Evolutionary conservation across 2,113 vertebrate species (phyloP).

Genomic region (Alethe castanea): DNA sequence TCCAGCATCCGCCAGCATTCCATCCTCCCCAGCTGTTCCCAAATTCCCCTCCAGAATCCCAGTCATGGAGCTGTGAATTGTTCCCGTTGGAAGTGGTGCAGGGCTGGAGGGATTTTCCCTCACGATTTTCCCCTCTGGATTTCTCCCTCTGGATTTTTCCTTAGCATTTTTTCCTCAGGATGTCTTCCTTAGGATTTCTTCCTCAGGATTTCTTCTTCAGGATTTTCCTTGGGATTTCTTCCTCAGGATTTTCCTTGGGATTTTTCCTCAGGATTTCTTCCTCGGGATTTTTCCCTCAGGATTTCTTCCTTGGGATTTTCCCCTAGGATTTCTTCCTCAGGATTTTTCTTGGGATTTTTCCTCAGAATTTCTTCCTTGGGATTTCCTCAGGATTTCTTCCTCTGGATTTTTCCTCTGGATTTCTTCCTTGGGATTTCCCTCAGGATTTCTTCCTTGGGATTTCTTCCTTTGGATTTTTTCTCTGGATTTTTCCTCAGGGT

Average conservation of each 20-base stretch:
- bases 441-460: not conserved
- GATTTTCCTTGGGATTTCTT: not conserved
- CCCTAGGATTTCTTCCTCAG: not conserved
- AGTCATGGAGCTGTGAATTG: rapidly evolving
- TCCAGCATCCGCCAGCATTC: not conserved
- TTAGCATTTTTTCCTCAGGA: not conserved
- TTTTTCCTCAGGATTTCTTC: not conserved
- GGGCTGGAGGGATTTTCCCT: not conserved
- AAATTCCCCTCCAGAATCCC: not conserved
- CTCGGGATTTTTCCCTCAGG: not conserved
- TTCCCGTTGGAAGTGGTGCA: not conserved
- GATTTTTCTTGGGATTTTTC: not conserved
- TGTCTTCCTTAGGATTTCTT: no score
- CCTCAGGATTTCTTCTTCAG: not conserved
- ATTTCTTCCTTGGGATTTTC: not conserved
- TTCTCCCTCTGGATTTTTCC: not conserved
- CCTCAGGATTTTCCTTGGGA: not conserved
- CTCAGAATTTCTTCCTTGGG: rapidly evolving
- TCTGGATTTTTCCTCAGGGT: not conserved
- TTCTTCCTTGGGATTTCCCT: not conserved
- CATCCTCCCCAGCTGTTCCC: not conserved
- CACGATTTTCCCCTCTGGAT: no score
- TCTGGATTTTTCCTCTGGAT: not conserved
- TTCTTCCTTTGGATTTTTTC: not conserved
- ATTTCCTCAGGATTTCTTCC: not conserved